Base-by-base conservation (phyloP, 2,888 invertebrate species). In the Limenitis arthemis region DNA sequence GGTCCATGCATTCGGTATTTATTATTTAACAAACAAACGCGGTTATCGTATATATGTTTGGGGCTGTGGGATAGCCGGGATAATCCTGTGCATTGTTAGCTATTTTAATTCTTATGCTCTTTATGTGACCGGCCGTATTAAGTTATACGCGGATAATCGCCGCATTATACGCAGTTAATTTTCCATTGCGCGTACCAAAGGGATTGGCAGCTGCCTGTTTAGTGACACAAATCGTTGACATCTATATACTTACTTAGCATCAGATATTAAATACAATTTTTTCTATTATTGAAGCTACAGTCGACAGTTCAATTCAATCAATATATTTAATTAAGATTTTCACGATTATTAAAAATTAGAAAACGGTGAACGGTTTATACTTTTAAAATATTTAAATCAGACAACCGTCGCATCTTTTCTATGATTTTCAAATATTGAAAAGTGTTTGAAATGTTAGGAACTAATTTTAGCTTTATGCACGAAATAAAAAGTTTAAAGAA, bases 61-160 rank as follows among this genome's bases (percentile, higher is more conserved):
- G 67, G 64, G 69, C 66, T 68, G 67, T 70, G 74, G 79, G 75
- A 77, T 74, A 76, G 73, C 68, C 64, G 75, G 79, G 85, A 82
- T 85, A 78, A 86, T 85, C 85, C 83, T 63, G 47, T 46, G 74
- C 60, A 81, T 86, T 86, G 85, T 85, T 80, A 79, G 74, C 76
- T 82, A 83, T 83, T 82, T 83, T 82, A 79, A 83, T 84, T 77
- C 82, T 82, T 82, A 81, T 76, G 69, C 72, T 76, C 73, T 75
- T 85, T 85, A 83, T 85, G 72, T 64, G 73, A 72, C 70, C 70
- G 75, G 74, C 73, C 79, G 80, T 82, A 86, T 85, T 83, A 82
- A 85, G 75, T 83, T 79, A 79, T 85, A 84, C 77, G 78, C 81
- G 79, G 83, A 83, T 85, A 85, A 86, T 85, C 85, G 80, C 69